Base-by-base conservation (phyloP, 1,140 invertebrate genomes). In the Argopecten irradians region DNA sequence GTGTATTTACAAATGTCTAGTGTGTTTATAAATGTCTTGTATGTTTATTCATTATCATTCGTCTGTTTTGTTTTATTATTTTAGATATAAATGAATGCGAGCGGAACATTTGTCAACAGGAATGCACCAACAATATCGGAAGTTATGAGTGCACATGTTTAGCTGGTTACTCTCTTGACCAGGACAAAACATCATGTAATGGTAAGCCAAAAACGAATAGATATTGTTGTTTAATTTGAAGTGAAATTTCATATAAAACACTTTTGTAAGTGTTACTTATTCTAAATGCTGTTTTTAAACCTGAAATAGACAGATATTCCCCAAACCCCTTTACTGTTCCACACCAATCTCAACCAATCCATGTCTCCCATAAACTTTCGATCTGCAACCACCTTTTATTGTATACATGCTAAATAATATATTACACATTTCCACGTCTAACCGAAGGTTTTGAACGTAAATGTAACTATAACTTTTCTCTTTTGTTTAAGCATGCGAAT, bases 1-100 rank as follows among this genome's bases (percentile, higher is more conserved):
- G n/a, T n/a, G n/a, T n/a, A n/a, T n/a, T n/a, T n/a, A n/a, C n/a
- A n/a, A n/a, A n/a, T n/a, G n/a, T n/a, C n/a, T n/a, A n/a, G n/a
- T 28, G 83, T 55, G 19, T 32, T 14, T 35, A 33, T 28, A 32
- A 13, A 16, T 34, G 33, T 34, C 36, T 5, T 11, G 8, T 13
- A 3, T 34, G 39, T 28, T 8, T 16, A 83, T 28, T 34, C 28
- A 87, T 32, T 0, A 8, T 32, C 19, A 3, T 87, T 2, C 2
- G 22, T 1, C 19, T 34, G 28, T 82, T 8, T 16, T 1, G 7
- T 55, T 32, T 46, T 71, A 87, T 32, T 86, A 28, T 92, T 92
- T 16, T 90, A 96, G 97, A 97, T 92, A 95, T 97, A 16, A 97
- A 97, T 93, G 97, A 97, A 91, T 97, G 97, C 89, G 96, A 96